Conservation (phyloP, 2,888 invertebrate species). For the Drosophila gaucha region DNA sequence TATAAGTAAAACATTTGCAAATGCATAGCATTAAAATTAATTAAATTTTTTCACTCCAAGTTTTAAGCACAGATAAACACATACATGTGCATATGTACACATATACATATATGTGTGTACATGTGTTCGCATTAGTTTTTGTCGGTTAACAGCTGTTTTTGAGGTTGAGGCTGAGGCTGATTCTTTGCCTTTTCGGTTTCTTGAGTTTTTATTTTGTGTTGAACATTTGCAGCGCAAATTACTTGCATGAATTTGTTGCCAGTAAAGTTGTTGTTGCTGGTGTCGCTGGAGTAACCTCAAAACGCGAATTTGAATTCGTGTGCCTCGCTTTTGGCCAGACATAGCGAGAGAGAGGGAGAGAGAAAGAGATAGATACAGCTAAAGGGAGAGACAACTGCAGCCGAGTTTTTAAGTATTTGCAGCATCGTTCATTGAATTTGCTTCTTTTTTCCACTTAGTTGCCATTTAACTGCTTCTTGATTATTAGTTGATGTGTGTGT, state of each 20-base stretch:
- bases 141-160: conserved; percentile 71
- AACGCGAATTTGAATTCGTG: conserved; percentile 61
- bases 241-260: conserved; percentile 24
- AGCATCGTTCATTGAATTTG: conserved; percentile 41
- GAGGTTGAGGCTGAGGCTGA: conserved; percentile 77
- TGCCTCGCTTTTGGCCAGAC: conserved; percentile 18
- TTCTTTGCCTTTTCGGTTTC: conserved; percentile 61
- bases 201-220: conserved; percentile 40
- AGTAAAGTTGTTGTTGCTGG: conserved; percentile 37
- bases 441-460: conserved; percentile 65
- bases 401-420: conserved; percentile 28
- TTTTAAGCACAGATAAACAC: conserved; percentile 8
- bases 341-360: neutral
- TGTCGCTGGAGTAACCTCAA: conserved; percentile 64
- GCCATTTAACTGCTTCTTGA: conserved; percentile 79
- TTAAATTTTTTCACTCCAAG: conserved; percentile 40
- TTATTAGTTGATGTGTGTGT: conserved; percentile 54
- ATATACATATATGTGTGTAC: neutral
- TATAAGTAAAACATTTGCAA: conserved; percentile 60
- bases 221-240: conserved; percentile 34
- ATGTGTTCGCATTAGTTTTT: conserved; percentile 11
- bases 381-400: conserved; percentile 7
- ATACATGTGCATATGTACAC: neutral
- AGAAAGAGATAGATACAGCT: neutral
- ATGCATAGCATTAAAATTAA: conserved; percentile 53